These are phyloP conservation scores for Branchipolynoe longqiensis DNA, from an alignment of 2,888 invertebrate species.

Conservation along the genomic window DNA sequence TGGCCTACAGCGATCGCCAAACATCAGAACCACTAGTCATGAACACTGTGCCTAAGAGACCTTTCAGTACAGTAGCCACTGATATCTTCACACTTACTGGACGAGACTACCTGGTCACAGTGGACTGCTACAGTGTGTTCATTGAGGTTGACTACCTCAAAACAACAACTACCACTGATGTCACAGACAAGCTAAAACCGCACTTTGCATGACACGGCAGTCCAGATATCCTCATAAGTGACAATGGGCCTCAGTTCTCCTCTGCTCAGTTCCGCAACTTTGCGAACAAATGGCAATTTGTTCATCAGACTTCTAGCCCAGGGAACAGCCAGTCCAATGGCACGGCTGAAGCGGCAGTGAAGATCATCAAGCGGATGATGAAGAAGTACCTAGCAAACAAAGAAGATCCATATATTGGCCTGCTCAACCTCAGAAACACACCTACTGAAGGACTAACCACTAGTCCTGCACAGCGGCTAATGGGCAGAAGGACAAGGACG, in stretches of 20 bases:
- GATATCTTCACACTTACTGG: conserved; percentile 67
- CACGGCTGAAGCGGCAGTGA: no score
- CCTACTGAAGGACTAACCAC: no score
- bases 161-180: conserved; percentile 60
- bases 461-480: no score
- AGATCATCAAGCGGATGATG: no score
- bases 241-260: conserved; percentile 44
- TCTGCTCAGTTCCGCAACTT: no score
- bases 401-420: no score
- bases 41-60: conserved; percentile 65
- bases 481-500: no score
- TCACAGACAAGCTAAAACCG: conserved; percentile 59
- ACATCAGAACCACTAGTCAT: conserved; percentile 60
- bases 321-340: not conserved
- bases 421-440: no score
- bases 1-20: not conserved
- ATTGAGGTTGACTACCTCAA: conserved; percentile 65
- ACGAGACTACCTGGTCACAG: conserved; percentile 66
- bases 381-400: no score
- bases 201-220: conserved; percentile 51
- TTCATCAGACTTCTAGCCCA: conserved; percentile 31
- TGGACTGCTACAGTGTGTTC: conserved; percentile 67
- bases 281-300: conserved; percentile 15
- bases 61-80: conserved; percentile 67
- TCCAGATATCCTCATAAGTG: conserved; percentile 20